Percentiles rank a stretch among this genome's conserved stretches.
These are phyloP conservation scores for Cairina moschata DNA, from an alignment of 2,113 vertebrate genomes.

Conservation along the genomic window DNA sequence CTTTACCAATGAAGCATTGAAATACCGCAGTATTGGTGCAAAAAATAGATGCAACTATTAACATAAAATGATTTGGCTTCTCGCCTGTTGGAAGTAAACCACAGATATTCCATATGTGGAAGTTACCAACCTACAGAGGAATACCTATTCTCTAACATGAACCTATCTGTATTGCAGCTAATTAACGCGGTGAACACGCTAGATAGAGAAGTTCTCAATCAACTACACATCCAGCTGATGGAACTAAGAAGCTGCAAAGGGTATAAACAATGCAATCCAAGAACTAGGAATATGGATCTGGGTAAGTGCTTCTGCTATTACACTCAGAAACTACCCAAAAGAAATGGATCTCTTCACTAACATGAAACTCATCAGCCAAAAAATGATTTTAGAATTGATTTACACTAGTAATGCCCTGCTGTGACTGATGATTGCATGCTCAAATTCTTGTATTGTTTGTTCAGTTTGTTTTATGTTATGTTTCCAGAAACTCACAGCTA, in stretches of 20 bases:
- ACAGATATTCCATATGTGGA: background rate
- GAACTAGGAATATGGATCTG: constrained; percentile 86
- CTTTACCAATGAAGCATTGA: background rate
- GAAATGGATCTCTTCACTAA: background rate
- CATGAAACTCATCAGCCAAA: background rate
- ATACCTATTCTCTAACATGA: background rate
- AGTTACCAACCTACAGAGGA: background rate
- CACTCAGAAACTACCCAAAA: background rate
- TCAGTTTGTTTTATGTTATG: background rate
- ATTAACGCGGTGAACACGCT: constrained; percentile 91
- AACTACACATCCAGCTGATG: constrained; percentile 92
- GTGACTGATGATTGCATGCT: background rate
- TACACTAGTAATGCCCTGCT: background rate
- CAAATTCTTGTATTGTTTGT: background rate
- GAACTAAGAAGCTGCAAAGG: constrained; percentile 92
- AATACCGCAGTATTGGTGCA: fast-evolving
- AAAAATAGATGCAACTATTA: background rate
- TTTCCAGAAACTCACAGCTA: background rate
- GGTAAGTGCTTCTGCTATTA: constrained; percentile 73
- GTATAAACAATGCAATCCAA: constrained; percentile 91
- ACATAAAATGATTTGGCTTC: background rate
- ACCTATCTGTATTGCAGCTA: constrained; percentile 75
- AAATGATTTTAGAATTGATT: background rate
- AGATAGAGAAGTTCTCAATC: constrained; percentile 88
- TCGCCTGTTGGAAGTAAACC: background rate